Percentiles rank a stretch among this genome's conserved stretches.
phyloP scores from a whole-genome alignment of 2,888 invertebrate species.

The Mimumesa dahlbomi region DNA sequence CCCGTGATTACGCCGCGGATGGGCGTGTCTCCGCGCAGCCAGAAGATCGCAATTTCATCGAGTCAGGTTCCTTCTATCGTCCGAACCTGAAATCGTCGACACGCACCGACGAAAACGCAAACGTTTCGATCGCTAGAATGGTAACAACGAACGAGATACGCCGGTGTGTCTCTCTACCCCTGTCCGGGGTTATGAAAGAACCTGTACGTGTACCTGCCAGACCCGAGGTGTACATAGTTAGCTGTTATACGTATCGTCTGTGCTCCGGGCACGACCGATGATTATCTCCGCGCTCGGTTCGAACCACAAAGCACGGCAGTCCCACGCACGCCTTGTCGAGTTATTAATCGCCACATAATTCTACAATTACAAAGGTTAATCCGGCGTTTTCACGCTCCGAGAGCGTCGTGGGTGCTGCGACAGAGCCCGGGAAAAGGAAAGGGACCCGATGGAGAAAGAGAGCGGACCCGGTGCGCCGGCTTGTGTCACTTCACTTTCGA shows the following conservation, averaged over 20 bases:
- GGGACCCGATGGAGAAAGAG: constrained; percentile 24
- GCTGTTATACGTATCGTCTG: constrained; percentile 55
- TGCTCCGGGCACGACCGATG: constrained; percentile 71
- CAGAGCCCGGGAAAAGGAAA: constrained; percentile 35
- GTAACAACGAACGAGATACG: too few species aligned
- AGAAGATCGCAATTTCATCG: too few species aligned
- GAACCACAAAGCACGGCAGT: constrained; percentile 72
- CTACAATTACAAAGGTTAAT: constrained; percentile 74
- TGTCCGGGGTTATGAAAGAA: not conserved
- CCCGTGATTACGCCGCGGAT: too few species aligned
- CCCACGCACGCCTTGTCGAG: constrained; percentile 73
- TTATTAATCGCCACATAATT: constrained; percentile 76
- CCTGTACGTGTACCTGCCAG: constrained; percentile 18
- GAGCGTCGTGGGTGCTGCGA: constrained; percentile 63
- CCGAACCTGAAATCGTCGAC: too few species aligned
- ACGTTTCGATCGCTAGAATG: too few species aligned
- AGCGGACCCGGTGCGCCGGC: constrained; percentile 24
- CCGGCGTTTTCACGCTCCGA: constrained; percentile 74
- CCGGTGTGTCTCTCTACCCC: too few species aligned
- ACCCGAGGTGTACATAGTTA: constrained; percentile 27
- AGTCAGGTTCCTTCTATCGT: too few species aligned
- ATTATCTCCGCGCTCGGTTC: constrained; percentile 74
- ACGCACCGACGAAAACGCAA: too few species aligned
- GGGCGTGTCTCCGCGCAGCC: too few species aligned
- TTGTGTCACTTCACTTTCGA: constrained; percentile 62